Evolutionary conservation across 2,888 invertebrate species (phyloP), one percentile per base, ranked within the genome.

Genomic region (Macaria liturata): DNA sequence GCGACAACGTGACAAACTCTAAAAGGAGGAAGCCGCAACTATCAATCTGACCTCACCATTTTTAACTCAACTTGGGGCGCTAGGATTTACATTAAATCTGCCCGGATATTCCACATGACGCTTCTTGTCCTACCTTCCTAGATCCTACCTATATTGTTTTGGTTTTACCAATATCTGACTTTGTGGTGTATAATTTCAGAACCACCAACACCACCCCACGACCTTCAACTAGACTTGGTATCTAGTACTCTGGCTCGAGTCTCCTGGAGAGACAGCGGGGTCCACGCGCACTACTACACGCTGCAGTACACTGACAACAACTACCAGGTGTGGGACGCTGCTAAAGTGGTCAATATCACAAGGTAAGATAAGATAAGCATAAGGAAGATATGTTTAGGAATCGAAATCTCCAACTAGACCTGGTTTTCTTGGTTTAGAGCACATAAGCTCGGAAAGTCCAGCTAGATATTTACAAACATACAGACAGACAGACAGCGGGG

Each of bases 131-230:
- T 20, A 20, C 20, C 20, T 20, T 20, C 20, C 20, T 20, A 39
- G 39, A 8, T 39, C 39, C 39, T 7, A 39, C 6, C 8, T 39
- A 39, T 1, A 39, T 39, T 39, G 8, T 39, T 39, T 39, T 39
- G 39, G n/a, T 49, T 34, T 32, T 20, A 20, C 20, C 20, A 20
- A 20, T 20, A 20, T 20, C 20, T 20, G 20, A 20, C 20, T 20
- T 20, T 20, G 20, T 20, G 20, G 2, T 2, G 43, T 52, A 34
- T 9, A 55, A 48, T 40, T 76, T 68, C 76, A 92, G 92, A 92
- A 59, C 92, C 92, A 0, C 92, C 92, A 8, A 86, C 86, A 0
- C 87, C 90, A 0, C 92, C 92, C 0, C 61, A 86, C 44, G 92
- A 92, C 9, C 63, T 92, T 0, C 88, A 90, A 79, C 78, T 91